Percentiles rank a stretch among this genome's conserved stretches.
These are phyloP conservation scores for Drosophila lacicola DNA, from an alignment of 2,888 invertebrate genomes.

Conservation along the genomic window DNA sequence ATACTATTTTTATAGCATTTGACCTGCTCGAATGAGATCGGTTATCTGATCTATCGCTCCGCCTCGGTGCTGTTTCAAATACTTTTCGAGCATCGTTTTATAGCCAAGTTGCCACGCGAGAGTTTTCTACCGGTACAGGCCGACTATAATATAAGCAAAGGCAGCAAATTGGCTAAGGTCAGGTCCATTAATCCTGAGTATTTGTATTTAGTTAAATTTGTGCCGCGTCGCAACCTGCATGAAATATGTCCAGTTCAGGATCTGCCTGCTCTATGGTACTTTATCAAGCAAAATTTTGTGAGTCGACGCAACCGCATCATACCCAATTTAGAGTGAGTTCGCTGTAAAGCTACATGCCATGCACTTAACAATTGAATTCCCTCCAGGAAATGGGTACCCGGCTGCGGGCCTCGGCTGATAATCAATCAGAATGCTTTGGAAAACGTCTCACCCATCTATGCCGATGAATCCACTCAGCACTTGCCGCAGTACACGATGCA, in stretches of 20 bases:
- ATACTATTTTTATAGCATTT: constrained; percentile 85
- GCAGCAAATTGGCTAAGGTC: constrained; percentile 77
- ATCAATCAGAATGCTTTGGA: constrained; percentile 59
- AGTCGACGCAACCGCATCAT: constrained; percentile 88
- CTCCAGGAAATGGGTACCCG: constrained; percentile 89
- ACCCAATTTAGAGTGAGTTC: constrained; percentile 90
- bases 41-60: constrained; percentile 86
- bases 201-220: constrained; percentile 89
- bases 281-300: constrained; percentile 88
- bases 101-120: constrained; percentile 88
- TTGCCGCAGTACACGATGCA: constrained; percentile 77
- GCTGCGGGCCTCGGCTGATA: constrained; percentile 89
- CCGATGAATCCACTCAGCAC: constrained; percentile 56
- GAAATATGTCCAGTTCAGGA: constrained; percentile 86
- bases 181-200: constrained; percentile 86
- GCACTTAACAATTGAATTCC: background rate
- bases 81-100: constrained; percentile 88
- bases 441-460: constrained; percentile 40
- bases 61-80: constrained; percentile 89
- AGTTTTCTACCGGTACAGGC: constrained; percentile 89
- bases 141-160: constrained; percentile 67
- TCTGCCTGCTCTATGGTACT: constrained; percentile 89
- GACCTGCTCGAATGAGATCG: constrained; percentile 86
- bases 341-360: background rate
- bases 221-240: constrained; percentile 87